Percentiles rank a stretch among this genome's conserved stretches.
These are phyloP conservation scores for Hafferia zeledoni DNA, from an alignment of 2,797 vertebrate species.

Conservation along the genomic window DNA sequence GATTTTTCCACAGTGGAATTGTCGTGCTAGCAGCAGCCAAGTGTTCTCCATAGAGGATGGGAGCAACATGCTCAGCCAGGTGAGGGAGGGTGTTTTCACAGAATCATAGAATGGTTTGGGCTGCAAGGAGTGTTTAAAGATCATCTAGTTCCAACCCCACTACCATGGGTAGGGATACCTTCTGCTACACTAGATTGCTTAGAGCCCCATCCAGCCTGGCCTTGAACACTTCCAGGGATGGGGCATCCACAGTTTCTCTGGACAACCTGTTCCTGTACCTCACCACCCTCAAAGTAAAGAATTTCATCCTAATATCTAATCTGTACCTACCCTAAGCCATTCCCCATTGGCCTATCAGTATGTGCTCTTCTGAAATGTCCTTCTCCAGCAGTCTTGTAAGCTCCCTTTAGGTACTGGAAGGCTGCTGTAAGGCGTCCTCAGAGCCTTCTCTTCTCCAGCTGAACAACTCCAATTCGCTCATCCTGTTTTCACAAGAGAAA, in stretches of 20 bases:
- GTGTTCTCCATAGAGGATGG: neutral
- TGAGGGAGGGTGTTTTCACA: neutral
- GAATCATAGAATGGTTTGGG: neutral
- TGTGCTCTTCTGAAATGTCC: neutral
- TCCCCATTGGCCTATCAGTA: neutral
- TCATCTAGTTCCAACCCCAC: neutral
- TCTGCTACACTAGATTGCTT: neutral
- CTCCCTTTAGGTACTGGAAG: neutral
- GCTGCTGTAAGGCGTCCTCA: neutral
- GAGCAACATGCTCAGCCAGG: rapidly evolving
- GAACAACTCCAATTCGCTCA: neutral
- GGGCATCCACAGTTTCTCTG: neutral
- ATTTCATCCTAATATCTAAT: neutral
- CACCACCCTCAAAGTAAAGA: neutral
- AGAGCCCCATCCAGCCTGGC: neutral
- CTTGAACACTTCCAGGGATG: neutral
- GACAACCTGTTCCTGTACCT: neutral
- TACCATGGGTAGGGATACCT: neutral
- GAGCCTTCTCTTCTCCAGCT: neutral
- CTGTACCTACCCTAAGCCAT: neutral
- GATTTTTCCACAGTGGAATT: neutral
- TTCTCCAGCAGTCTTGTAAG: neutral
- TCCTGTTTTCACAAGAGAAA: neutral
- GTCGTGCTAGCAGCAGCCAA: rapidly evolving
- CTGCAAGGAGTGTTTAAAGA: neutral